Evolutionary conservation across 1,140 invertebrate genomes (phyloP).

Genomic region (Glossosoma conforme): DNA sequence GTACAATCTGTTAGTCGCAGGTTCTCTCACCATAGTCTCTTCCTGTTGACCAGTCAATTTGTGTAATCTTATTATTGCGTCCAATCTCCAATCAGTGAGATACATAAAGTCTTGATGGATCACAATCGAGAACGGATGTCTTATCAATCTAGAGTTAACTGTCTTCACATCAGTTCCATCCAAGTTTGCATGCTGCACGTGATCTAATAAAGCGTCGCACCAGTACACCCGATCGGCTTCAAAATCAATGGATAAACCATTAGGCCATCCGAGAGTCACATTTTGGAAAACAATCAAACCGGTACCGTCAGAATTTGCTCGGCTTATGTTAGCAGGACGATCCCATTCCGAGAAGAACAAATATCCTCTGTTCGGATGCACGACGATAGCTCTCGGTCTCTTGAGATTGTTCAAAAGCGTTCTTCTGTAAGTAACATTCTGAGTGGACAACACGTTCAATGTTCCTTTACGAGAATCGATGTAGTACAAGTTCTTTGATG

Average conservation of each 20-base stretch:
- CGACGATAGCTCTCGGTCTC: slow-evolving; percentile 89
- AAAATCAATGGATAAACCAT: slow-evolving; percentile 91
- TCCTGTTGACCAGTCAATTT: slow-evolving; percentile 85
- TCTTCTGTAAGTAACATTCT: slow-evolving; percentile 77
- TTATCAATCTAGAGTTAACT: slow-evolving; percentile 80
- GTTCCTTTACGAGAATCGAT: slow-evolving; percentile 96
- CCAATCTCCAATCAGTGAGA: slow-evolving; percentile 94
- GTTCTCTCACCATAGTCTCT: slow-evolving; percentile 78
- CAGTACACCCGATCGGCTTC: slow-evolving; percentile 82
- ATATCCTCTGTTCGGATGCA: slow-evolving; percentile 91
- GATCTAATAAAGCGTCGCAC: slow-evolving; percentile 92
- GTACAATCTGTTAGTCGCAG: slow-evolving; percentile 85
- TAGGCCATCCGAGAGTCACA: slow-evolving; percentile 92
- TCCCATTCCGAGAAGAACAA: slow-evolving; percentile 97
- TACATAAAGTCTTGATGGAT: slow-evolving; percentile 93
- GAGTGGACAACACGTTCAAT: slow-evolving; percentile 85
- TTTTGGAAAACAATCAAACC: slow-evolving; percentile 86
- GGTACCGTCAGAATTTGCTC: slow-evolving; percentile 83
- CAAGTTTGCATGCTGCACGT: slow-evolving; percentile 92
- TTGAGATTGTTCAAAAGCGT: slow-evolving; percentile 85
- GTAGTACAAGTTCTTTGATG: slow-evolving; percentile 95
- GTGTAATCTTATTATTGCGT: slow-evolving; percentile 88
- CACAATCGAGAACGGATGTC: slow-evolving; percentile 95
- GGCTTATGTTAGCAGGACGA: slow-evolving; percentile 89
- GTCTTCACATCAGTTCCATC: slow-evolving; percentile 91